A percentile compares a stretch with the other conserved stretches of the same genome.
Conservation (phyloP, 2,797 vertebrate genomes). For the Apogon talboti region DNA sequence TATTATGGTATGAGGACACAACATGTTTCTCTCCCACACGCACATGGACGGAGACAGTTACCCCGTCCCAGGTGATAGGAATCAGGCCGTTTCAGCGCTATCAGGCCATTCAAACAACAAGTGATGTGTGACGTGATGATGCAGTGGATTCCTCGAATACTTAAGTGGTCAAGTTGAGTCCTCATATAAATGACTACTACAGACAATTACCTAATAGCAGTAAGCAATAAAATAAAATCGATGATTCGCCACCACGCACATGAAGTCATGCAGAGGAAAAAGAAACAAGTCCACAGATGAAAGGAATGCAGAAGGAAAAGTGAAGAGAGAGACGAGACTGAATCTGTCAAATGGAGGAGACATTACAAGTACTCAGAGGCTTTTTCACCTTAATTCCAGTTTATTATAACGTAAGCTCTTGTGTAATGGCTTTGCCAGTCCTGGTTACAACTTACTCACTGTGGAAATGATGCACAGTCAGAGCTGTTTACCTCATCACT, state of each 20-base stretch:
- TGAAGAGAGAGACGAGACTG: slow-evolving; percentile 16
- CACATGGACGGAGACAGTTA: slow-evolving; percentile 50
- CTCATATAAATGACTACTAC: slow-evolving; percentile 57
- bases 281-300: slow-evolving; percentile 63
- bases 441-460: too few relatives aligned
- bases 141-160: slow-evolving; percentile 74
- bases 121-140: slow-evolving; percentile 64
- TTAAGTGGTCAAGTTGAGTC: slow-evolving; percentile 74
- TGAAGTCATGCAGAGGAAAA: slow-evolving; percentile 73
- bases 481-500: too few relatives aligned
- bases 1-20: slow-evolving; percentile 82
- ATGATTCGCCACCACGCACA: slow-evolving; percentile 30
- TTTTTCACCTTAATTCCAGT: slow-evolving; percentile 10
- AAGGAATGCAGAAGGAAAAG: slow-evolving; percentile 63
- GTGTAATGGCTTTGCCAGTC: background rate
- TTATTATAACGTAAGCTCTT: slow-evolving; percentile 12
- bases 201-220: slow-evolving; percentile 71
- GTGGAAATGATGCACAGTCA: too few relatives aligned
- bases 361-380: slow-evolving; percentile 28
- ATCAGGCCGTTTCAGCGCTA: slow-evolving; percentile 72
- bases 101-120: slow-evolving; percentile 50
- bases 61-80: slow-evolving; percentile 70
- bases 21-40: slow-evolving; percentile 60
- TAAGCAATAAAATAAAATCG: slow-evolving; percentile 67
- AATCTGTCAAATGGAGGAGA: slow-evolving; percentile 32